Conservation (phyloP, 2,113 vertebrate species). For the Gopherus evgoodei region DNA sequence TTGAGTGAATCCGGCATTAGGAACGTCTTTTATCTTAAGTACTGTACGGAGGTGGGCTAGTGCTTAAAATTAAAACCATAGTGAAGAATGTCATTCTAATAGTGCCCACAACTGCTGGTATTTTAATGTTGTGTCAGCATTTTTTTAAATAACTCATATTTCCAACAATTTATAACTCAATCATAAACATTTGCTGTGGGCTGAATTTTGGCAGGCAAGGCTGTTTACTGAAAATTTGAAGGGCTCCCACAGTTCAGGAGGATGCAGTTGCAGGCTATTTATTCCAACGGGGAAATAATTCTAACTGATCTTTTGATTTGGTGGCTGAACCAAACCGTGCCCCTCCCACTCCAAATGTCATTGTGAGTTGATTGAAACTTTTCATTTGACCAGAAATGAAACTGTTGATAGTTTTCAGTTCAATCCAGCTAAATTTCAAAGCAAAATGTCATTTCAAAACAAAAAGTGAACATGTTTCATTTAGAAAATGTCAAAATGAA, state of each 20-base stretch:
- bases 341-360: neutral
- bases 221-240: constrained; percentile 26
- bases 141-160: constrained; percentile 34
- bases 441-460: neutral
- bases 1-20: neutral
- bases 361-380: neutral
- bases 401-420: neutral
- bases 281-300: constrained; percentile 15
- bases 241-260: neutral
- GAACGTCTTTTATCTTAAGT: neutral
- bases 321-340: neutral
- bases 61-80: neutral
- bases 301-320: neutral
- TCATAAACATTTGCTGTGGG: neutral
- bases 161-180: constrained; percentile 51
- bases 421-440: neutral
- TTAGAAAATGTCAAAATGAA: neutral
- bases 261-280: neutral
- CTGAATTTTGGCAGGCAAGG: constrained; percentile 35
- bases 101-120: neutral
- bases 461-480: neutral
- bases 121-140: constrained; percentile 27
- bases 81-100: neutral
- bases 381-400: neutral
- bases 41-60: neutral